phyloP scores from a whole-genome alignment of 2,797 vertebrate genomes.

The Labroides dimidiatus region DNA sequence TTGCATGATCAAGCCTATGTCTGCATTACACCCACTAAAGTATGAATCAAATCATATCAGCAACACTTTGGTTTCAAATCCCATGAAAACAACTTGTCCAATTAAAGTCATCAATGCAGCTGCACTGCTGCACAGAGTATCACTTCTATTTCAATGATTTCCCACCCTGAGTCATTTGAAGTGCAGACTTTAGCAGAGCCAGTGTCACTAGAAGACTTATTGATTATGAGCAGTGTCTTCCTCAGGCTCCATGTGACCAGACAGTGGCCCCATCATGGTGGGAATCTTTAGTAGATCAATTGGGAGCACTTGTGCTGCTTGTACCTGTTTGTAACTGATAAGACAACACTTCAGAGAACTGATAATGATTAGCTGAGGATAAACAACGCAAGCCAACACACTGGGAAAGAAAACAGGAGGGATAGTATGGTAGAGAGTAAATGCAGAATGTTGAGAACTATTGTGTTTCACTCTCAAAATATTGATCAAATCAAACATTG shows the following conservation, averaged over 20 bases:
- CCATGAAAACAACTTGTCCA: slow-evolving; percentile 37
- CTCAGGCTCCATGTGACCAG: slow-evolving; percentile 70
- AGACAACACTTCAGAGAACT: slow-evolving; percentile 75
- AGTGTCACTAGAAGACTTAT: slow-evolving; percentile 75
- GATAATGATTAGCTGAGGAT: slow-evolving; percentile 74
- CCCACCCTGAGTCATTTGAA: slow-evolving; percentile 42
- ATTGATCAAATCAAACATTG: neutral
- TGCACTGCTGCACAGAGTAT: slow-evolving; percentile 40
- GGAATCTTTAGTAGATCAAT: slow-evolving; percentile 82
- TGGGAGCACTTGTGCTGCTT: slow-evolving; percentile 73
- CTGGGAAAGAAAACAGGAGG: neutral
- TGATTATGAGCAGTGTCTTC: slow-evolving; percentile 78
- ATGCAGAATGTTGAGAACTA: slow-evolving; percentile 7
- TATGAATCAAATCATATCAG: slow-evolving; percentile 32
- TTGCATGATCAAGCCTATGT: slow-evolving; percentile 8
- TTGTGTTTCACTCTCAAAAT: slow-evolving; percentile 17
- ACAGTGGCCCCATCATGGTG: slow-evolving; percentile 71
- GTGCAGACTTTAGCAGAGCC: slow-evolving; percentile 66
- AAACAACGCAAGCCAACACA: slow-evolving; percentile 66
- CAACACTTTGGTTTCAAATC: slow-evolving; percentile 40
- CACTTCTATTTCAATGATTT: slow-evolving; percentile 63
- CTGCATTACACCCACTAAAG: neutral
- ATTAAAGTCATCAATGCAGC: slow-evolving; percentile 56
- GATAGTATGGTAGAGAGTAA: slow-evolving; percentile 18
- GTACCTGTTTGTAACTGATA: slow-evolving; percentile 84